These are phyloP conservation scores for Pogonomyrmex barbatus DNA, from an alignment of 1,140 invertebrate species.

Conservation along the genomic window DNA sequence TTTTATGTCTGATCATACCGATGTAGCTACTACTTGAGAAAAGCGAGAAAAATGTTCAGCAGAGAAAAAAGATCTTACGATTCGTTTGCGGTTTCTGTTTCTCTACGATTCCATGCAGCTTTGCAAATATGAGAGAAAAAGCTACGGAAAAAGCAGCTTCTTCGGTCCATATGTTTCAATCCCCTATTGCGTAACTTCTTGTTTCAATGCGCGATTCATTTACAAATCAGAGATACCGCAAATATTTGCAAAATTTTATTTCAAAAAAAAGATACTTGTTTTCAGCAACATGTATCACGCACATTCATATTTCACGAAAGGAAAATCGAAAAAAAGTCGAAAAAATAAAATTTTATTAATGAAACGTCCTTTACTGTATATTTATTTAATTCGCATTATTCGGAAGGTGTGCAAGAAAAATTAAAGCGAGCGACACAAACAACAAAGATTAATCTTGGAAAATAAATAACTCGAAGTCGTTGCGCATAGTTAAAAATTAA, in stretches of 20 bases:
- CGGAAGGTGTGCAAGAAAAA: background rate
- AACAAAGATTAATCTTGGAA: conserved; percentile 18
- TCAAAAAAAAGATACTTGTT: background rate
- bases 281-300: background rate
- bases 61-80: background rate
- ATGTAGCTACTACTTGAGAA: conserved; percentile 35
- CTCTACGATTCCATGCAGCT: background rate
- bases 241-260: background rate
- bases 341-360: conserved; percentile 8
- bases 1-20: conserved; percentile 4
- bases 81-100: background rate
- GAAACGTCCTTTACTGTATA: background rate
- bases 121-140: background rate
- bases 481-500: background rate
- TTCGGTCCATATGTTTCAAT: background rate
- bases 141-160: background rate
- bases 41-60: background rate
- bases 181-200: background rate
- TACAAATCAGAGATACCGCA: background rate
- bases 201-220: background rate
- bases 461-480: background rate
- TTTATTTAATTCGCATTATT: background rate
- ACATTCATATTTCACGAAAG: background rate
- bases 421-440: background rate
- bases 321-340: background rate